Percentiles rank a stretch among this genome's conserved stretches.
These are phyloP conservation scores for Aplocera efformata DNA, from an alignment of 2,888 invertebrate genomes.

Conservation along the genomic window DNA sequence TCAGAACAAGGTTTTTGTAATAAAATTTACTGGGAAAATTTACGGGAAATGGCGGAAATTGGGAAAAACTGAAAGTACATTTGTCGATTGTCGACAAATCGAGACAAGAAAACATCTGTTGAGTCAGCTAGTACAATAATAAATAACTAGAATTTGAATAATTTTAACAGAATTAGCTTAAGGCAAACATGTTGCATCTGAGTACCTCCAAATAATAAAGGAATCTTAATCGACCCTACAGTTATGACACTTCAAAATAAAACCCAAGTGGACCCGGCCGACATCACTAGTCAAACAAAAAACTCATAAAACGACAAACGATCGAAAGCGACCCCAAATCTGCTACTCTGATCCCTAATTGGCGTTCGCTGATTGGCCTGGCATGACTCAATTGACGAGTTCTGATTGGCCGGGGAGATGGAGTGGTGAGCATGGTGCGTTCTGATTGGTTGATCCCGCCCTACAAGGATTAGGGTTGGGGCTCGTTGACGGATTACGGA, in stretches of 20 bases:
- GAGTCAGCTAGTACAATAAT: no score
- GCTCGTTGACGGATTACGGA: constrained; percentile 34
- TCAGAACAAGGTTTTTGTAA: no score
- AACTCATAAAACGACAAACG: constrained; percentile 49
- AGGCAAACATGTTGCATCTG: no score
- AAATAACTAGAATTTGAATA: no score
- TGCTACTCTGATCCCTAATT: constrained; percentile 67
- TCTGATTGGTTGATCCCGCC: constrained; percentile 51
- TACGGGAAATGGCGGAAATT: no score
- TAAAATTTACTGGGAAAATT: no score
- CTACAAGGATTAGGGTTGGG: constrained; percentile 54
- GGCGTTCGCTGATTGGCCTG: constrained; percentile 54
- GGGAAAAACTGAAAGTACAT: no score
- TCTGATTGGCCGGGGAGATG: constrained; percentile 44
- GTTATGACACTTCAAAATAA: not conserved
- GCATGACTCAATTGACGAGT: constrained; percentile 39
- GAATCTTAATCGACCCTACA: no score
- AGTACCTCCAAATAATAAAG: no score
- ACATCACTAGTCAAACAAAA: constrained; percentile 7
- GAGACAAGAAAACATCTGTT: no score
- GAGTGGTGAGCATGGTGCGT: constrained; percentile 16
- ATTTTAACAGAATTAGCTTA: no score
- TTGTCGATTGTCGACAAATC: no score
- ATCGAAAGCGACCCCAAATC: constrained; percentile 70
- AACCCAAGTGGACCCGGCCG: not conserved